phyloP scores from a whole-genome alignment of 2,113 vertebrate genomes.

The Etheostoma spectabile region DNA sequence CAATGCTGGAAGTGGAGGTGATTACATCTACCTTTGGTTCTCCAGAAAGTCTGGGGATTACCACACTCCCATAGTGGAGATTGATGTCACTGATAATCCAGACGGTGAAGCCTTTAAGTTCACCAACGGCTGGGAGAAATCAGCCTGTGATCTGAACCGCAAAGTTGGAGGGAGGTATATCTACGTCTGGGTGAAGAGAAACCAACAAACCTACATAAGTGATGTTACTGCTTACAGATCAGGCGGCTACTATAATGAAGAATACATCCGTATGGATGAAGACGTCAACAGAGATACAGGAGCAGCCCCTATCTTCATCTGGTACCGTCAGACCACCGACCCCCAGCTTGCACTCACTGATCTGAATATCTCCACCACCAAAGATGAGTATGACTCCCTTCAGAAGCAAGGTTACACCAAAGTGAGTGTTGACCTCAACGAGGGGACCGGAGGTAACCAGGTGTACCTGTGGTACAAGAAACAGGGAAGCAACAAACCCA shows the following conservation, averaged over 20 bases:
- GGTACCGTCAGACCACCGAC: slow-evolving; percentile 19
- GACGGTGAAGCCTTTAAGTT: neutral
- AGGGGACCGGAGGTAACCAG: accelerated
- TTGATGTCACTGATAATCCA: neutral
- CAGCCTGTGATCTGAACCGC: neutral
- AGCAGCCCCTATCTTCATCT: slow-evolving; percentile 8
- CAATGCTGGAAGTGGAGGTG: accelerated
- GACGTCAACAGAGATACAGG: neutral
- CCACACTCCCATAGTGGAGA: neutral
- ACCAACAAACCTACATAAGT: neutral
- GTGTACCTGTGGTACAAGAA: slow-evolving; percentile 12
- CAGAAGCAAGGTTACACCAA: accelerated
- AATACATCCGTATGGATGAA: neutral
- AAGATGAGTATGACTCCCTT: accelerated
- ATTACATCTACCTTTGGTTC: neutral
- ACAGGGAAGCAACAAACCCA: neutral
- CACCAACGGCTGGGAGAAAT: neutral
- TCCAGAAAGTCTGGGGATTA: neutral
- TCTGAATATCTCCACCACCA: neutral
- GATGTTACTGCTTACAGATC: neutral
- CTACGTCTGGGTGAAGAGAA: neutral
- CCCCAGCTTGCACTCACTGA: neutral
- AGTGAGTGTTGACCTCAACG: neutral
- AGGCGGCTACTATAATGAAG: too few species aligned
- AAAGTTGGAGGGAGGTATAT: neutral